Evolutionary conservation across 2,113 vertebrate genomes (phyloP).

Genomic region (Phocoena sinus): DNA sequence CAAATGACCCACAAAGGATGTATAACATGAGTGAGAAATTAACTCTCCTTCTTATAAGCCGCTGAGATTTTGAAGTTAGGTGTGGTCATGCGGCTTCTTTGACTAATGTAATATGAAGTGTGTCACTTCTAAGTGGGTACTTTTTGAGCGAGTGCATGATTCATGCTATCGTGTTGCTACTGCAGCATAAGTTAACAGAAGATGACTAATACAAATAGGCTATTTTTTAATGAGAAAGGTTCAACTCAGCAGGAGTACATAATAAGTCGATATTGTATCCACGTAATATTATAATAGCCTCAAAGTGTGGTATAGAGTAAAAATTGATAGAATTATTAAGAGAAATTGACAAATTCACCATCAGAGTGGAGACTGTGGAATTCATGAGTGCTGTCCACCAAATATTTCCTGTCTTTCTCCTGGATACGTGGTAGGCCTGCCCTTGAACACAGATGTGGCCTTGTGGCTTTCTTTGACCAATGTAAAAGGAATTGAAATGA

Average conservation of each 20-base stretch:
- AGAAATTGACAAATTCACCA: not conserved
- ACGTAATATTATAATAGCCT: not conserved
- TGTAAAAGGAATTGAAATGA: not conserved
- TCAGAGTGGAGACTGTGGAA: not conserved
- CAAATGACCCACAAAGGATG: not conserved
- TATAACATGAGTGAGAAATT: not conserved
- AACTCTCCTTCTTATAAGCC: not conserved
- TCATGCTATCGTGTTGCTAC: not conserved
- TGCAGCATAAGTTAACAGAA: not conserved
- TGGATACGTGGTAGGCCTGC: not conserved
- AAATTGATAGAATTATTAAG: not conserved
- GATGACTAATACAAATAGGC: not conserved
- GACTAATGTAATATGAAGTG: not conserved
- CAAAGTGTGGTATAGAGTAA: not conserved
- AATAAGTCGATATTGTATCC: not conserved
- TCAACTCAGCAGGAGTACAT: not conserved
- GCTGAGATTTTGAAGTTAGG: not conserved
- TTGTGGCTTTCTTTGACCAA: not conserved
- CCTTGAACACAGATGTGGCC: not conserved
- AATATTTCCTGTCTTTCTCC: not conserved
- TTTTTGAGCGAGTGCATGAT: not conserved
- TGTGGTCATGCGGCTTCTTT: not conserved
- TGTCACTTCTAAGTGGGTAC: not conserved
- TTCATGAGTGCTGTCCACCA: not conserved
- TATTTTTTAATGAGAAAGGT: not conserved